Base-by-base conservation (phyloP, 2,797 vertebrate genomes). In the Peromyscus nudipes region DNA sequence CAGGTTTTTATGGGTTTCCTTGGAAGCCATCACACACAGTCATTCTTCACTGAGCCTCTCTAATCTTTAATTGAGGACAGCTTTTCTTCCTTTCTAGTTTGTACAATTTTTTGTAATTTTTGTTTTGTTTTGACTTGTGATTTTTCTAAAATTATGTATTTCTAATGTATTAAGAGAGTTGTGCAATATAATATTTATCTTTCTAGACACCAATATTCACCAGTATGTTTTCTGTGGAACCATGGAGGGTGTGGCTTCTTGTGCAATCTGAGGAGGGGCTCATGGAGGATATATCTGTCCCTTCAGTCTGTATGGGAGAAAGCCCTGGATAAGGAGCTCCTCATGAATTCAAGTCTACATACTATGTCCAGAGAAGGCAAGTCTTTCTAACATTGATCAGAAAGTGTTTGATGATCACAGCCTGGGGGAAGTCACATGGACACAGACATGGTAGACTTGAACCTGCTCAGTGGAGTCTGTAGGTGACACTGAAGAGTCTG, bases 351-450 rank as follows among this genome's bases (percentile, higher is more conserved):
- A 46, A 76, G 19, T 75, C 71, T 43, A 6, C 6, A 76, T 46
- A 31, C 13, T 31, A 3, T 46, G 43, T 13, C 43, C 11, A 16
- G 40, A 76, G 5, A 1, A 76, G 13, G 13, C 27, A 14, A 46
- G 5, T 76, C 5, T 11, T 43, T 71, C n/a, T 25, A 2, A 8
- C 25, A 2, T 29, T 46, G 6, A 46, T 46, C 6, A 46, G 43
- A 29, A 76, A 76, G n/a, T 1, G 2, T 4, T 76, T 4, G 1
- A 0, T 76, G 2, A 0, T 13, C 40, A 75, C 25, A 43, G 34
- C 8, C 73, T 43, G 3, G 5, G 25, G 2, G 4, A 43, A 75
- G 6, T 25, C 52, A 2, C 3, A 14, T 14, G 40, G 4, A 40
- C 52, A 55, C 52, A 80, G 75, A 31, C 6, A 11, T 0, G 1